Conservation (phyloP, 2,888 invertebrate species). For the Morpho achilles region DNA sequence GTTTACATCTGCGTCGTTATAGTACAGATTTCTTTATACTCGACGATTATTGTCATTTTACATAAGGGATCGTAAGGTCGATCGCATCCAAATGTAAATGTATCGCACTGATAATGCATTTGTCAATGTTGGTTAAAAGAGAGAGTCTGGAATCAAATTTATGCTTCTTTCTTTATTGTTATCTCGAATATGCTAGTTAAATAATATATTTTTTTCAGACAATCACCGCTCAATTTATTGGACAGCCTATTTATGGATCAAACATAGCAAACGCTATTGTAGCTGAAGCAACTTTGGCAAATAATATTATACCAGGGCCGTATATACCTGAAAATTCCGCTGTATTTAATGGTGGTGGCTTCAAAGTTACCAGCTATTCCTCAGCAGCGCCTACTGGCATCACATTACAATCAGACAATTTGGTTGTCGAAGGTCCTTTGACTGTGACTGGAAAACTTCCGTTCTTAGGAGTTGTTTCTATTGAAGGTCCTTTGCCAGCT, state of each 20-base stretch:
- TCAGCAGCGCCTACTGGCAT: conserved; percentile 31
- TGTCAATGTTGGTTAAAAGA: too few relatives aligned
- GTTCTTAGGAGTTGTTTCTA: conserved; percentile 36
- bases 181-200: neutral
- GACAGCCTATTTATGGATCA: neutral
- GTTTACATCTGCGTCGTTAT: too few relatives aligned
- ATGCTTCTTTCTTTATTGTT: neutral
- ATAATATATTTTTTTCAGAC: conserved; percentile 2
- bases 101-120: too few relatives aligned
- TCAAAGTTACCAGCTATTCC: conserved; percentile 31
- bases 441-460: conserved; percentile 31
- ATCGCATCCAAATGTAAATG: too few relatives aligned
- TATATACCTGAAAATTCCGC: conserved; percentile 13
- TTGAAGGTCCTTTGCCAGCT: conserved; percentile 41
- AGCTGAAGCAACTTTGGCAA: conserved; percentile 2
- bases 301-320: neutral
- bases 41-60: too few relatives aligned
- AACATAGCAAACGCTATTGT: neutral
- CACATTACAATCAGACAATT: conserved; percentile 29
- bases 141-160: too few relatives aligned
- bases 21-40: too few relatives aligned
- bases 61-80: too few relatives aligned
- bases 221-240: conserved; percentile 5
- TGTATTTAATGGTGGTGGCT: conserved; percentile 27
- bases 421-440: conserved; percentile 32